A percentile compares a stretch with the other conserved stretches of the same genome.
Evolutionary conservation across 92 coral and sea anemone species (phyloP).

Genomic region (Diadumene lineata): DNA sequence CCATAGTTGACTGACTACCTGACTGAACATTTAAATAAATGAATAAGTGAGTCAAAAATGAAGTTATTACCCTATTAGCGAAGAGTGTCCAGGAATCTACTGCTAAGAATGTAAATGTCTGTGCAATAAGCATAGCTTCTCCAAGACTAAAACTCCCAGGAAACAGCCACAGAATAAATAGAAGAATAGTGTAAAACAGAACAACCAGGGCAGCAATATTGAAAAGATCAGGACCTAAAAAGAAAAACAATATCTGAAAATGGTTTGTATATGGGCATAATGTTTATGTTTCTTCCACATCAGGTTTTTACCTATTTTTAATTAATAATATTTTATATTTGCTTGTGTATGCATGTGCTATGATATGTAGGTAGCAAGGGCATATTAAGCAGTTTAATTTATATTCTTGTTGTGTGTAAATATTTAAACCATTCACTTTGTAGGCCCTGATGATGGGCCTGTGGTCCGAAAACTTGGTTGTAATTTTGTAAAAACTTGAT

Average conservation of each 20-base stretch:
- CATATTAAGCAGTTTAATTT: background rate
- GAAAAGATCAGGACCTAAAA: conserved; percentile 28
- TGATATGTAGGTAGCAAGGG: background rate
- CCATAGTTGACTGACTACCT: no score
- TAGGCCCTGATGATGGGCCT: no score
- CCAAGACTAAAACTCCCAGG: conserved; percentile 87
- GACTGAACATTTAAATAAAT: no score
- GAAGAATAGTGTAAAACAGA: conserved; percentile 51
- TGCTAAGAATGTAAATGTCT: conserved; percentile 55
- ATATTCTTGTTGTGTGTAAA: no score
- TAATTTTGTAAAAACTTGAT: no score
- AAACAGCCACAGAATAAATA: conserved; percentile 49
- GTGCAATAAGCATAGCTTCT: conserved; percentile 80
- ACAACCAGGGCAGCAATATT: conserved; percentile 19
- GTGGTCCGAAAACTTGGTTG: no score
- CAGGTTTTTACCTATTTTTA: no score
- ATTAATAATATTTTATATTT: background rate
- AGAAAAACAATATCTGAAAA: background rate
- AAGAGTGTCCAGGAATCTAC: conserved; percentile 69
- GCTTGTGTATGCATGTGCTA: background rate
- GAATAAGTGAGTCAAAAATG: background rate
- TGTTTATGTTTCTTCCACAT: background rate
- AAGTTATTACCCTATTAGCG: conserved; percentile 64
- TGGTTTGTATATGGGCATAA: background rate
- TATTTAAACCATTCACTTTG: no score